phyloP scores from a whole-genome alignment of 2,113 vertebrate species.

The Petrocephalus microphthalmus region DNA sequence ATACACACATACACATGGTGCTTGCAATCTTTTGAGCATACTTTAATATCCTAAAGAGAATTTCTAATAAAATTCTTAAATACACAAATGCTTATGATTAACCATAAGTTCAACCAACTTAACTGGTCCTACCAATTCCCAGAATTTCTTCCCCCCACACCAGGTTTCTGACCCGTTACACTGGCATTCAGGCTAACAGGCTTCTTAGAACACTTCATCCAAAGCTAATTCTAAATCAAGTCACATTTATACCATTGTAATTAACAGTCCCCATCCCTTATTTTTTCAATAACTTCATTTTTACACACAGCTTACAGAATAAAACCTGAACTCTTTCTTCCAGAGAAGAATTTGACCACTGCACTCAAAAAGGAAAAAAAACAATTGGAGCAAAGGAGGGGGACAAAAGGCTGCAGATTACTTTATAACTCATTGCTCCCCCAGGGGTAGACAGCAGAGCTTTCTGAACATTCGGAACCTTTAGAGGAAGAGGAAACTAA shows the following conservation, averaged over 20 bases:
- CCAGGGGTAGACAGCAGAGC: conserved; percentile 38
- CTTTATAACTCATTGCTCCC: conserved; percentile 16
- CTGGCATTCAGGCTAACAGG: neutral
- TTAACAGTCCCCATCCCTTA: neutral
- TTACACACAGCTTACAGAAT: neutral
- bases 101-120: neutral
- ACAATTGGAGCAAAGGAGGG: neutral
- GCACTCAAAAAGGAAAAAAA: conserved; percentile 6
- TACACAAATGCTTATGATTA: neutral
- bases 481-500: neutral
- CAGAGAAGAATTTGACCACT: conserved; percentile 8
- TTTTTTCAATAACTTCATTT: neutral
- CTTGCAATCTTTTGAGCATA: neutral
- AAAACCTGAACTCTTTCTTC: neutral
- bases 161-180: neutral
- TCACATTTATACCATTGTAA: neutral
- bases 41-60: neutral
- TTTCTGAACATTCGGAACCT: conserved; percentile 50
- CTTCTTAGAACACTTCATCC: neutral
- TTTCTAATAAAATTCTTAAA: conserved; percentile 3
- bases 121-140: neutral
- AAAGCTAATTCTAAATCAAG: neutral
- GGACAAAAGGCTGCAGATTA: neutral
- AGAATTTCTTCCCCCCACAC: neutral
- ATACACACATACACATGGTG: conserved; percentile 17